phyloP scores from a whole-genome alignment of 2,113 vertebrate genomes.

The Salminus brasiliensis region DNA sequence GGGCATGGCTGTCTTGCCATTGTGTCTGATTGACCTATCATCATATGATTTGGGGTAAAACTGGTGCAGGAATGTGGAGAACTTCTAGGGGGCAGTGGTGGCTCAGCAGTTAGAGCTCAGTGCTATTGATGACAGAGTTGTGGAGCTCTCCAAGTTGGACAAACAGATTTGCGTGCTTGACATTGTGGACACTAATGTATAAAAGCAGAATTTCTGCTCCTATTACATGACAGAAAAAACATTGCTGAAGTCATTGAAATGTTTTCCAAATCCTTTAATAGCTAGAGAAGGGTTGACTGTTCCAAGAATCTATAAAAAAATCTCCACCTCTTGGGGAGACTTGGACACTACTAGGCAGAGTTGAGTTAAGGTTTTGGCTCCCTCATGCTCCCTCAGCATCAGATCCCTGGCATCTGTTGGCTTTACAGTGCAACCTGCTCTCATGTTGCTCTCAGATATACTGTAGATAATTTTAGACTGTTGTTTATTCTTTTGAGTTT shows the following conservation, averaged over 20 bases:
- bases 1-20: background rate
- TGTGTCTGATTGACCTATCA: constrained; percentile 20
- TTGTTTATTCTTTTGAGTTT: no score
- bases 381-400: background rate
- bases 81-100: background rate
- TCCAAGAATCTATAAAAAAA: background rate
- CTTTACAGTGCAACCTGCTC: background rate
- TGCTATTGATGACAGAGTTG: no score
- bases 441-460: no score
- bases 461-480: no score
- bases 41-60: constrained; percentile 22
- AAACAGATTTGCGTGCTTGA: background rate
- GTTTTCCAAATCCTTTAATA: background rate
- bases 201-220: background rate
- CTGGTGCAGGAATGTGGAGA: constrained; percentile 11
- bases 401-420: background rate
- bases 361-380: background rate
- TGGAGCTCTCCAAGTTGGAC: background rate
- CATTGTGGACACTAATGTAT: background rate
- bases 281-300: background rate
- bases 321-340: background rate
- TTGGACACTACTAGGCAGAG: background rate
- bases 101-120: no score
- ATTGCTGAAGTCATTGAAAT: background rate
- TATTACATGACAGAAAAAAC: background rate